phyloP scores from a whole-genome alignment of 2,113 vertebrate species.

The Hippoglossus stenolepis region DNA sequence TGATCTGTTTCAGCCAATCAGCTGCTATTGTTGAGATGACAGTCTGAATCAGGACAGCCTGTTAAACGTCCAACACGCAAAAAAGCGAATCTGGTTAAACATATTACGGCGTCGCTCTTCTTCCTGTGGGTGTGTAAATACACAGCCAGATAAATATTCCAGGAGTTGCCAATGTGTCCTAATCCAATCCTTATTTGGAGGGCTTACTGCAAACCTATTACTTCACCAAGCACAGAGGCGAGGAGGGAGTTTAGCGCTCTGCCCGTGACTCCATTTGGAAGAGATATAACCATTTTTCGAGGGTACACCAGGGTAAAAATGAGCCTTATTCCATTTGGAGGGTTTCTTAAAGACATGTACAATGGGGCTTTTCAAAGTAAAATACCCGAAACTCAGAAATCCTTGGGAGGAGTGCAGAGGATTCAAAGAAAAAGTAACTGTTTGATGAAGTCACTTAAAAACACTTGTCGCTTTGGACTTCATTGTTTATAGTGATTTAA shows the following conservation, averaged over 20 bases:
- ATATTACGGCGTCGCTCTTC: neutral
- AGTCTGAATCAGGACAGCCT: conserved; percentile 9
- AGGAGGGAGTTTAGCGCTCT: conserved; percentile 11
- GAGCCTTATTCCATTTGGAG: conserved; percentile 44
- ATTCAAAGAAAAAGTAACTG: too few species aligned
- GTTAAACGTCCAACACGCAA: neutral
- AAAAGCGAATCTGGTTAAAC: neutral
- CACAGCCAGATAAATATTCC: conserved; percentile 11
- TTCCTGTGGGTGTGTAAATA: conserved; percentile 13
- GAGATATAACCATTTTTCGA: conserved; percentile 33
- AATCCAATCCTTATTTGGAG: conserved; percentile 37
- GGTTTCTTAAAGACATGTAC: conserved; percentile 26
- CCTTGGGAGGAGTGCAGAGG: conserved; percentile 9
- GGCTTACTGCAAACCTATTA: conserved; percentile 47
- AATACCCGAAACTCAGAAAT: conserved; percentile 31
- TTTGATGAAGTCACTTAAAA: neutral
- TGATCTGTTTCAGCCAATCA: conserved; percentile 22
- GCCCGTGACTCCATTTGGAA: conserved; percentile 42
- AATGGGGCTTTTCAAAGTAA: conserved; percentile 42
- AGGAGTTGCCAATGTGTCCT: neutral
- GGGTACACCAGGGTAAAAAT: conserved; percentile 12
- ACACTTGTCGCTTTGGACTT: neutral
- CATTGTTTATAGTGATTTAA: neutral
- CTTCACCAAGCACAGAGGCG: conserved; percentile 18
- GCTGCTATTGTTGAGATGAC: neutral